phyloP scores from a whole-genome alignment of 2,113 vertebrate species.

The Eptatretus burgeri region DNA sequence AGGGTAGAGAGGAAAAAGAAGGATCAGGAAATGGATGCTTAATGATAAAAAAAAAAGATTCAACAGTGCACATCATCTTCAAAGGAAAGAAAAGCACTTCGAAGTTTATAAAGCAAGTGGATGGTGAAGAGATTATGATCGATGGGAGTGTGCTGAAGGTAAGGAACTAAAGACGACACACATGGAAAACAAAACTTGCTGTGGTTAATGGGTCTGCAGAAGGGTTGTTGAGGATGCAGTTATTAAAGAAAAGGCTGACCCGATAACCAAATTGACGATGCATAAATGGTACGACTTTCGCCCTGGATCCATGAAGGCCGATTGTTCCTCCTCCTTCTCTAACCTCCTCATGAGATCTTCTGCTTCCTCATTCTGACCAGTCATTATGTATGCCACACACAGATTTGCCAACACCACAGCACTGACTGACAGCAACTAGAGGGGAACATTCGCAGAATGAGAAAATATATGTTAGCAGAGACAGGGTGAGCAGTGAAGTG shows the following conservation, averaged over 20 bases:
- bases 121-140: too few relatives aligned
- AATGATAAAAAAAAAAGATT: too few relatives aligned
- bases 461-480: background rate
- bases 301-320: slow-evolving; percentile 48
- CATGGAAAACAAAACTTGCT: too few relatives aligned
- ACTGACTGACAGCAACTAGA: slow-evolving; percentile 49
- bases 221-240: background rate
- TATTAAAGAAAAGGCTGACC: slow-evolving; percentile 19
- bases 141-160: too few relatives aligned
- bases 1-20: slow-evolving; percentile 1
- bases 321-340: slow-evolving; percentile 69
- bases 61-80: too few relatives aligned
- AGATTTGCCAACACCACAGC: slow-evolving; percentile 76
- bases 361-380: slow-evolving; percentile 72
- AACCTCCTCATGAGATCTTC: slow-evolving; percentile 88
- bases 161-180: too few relatives aligned
- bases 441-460: background rate
- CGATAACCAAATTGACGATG: slow-evolving; percentile 90
- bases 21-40: too few relatives aligned
- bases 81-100: too few relatives aligned
- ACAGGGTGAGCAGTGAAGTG: background rate
- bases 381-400: slow-evolving; percentile 85
- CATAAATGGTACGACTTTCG: slow-evolving; percentile 76
- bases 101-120: too few relatives aligned
- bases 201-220: background rate